Conservation (phyloP, 1,140 invertebrate species). For the Drosophila obscura region DNA sequence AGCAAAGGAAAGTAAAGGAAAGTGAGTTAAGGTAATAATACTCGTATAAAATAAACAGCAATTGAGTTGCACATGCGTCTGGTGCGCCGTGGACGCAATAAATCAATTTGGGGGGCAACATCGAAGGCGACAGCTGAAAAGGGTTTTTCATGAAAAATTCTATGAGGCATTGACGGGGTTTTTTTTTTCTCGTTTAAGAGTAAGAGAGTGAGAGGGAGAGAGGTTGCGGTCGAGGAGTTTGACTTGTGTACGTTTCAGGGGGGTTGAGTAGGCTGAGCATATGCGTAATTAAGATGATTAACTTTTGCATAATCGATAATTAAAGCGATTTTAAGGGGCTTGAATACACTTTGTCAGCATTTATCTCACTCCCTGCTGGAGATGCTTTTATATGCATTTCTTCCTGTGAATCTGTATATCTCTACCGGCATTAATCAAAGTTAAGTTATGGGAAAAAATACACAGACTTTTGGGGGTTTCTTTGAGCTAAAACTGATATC, state of each 20-base stretch:
- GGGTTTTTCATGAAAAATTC: slow-evolving; percentile 44
- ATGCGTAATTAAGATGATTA: slow-evolving; percentile 69
- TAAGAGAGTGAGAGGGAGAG: no score
- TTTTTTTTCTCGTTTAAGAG: neutral
- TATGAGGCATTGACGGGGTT: slow-evolving; percentile 2
- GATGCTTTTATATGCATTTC: no score
- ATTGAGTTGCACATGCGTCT: slow-evolving; percentile 79
- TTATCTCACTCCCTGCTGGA: no score
- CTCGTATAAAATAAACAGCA: slow-evolving; percentile 67
- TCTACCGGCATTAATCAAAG: no score
- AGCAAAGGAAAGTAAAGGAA: neutral
- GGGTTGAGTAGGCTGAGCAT: slow-evolving; percentile 9
- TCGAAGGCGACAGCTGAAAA: slow-evolving; percentile 74
- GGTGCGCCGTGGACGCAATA: slow-evolving; percentile 47
- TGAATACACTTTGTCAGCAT: no score
- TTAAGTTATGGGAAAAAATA: no score
- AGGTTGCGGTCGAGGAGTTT: slow-evolving; percentile 2
- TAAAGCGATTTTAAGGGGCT: neutral
- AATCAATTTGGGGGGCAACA: slow-evolving; percentile 64
- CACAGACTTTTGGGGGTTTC: no score
- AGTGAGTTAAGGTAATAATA: slow-evolving; percentile 11
- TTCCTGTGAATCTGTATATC: no score
- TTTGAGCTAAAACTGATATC: no score
- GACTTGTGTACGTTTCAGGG: slow-evolving; percentile 20
- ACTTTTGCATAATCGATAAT: slow-evolving; percentile 68